Evolutionary conservation across 35 echinoderm and acorn worm genomes (phyloP), one percentile per base, ranked within the genome.

Genomic region (Ophiothrix spiculata): DNA sequence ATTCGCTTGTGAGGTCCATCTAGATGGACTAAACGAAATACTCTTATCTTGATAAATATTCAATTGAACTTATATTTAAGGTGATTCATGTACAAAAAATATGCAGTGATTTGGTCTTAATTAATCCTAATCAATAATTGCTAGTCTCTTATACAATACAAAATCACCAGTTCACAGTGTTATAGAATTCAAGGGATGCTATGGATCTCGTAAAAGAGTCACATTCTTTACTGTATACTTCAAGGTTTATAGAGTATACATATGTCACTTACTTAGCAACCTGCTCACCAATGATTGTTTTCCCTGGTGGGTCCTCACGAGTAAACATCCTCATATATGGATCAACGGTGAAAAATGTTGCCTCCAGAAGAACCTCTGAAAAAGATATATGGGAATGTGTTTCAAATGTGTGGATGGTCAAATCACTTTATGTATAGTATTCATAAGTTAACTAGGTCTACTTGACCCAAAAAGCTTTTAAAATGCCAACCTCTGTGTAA

Each of bases 281-380:
- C 23, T 75, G 29, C 33, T 89, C 79, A 16, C 87, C 87, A 1
- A 75, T 40, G 56, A 89, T 89, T 11, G 79, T 76, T 79, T 49
- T 40, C 35, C 87, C 87, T 42, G 16, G 39, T 40, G 46, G 14
- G n/a, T n/a, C n/a, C 16, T 35, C 21, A 31, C 35, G 45, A 41
- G 36, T 79, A 37, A 41, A 75, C 32, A 39, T 31, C 38, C 88
- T 90, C 88, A 90, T 90, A 41, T 90, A 90, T 29, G 88, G 88
- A 38, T 90, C 91, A 1, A 93, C 91, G 8, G 86, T 88, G 19
- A 93, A 60, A 38, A 79, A 80, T 33, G 89, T 76, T 10, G 91
- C 81, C 56, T 93, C 81, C 32, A 93, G 35, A 56, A 84, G 63
- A 34, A 93, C 81, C 33, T 83, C 91, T 93, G 85, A 56, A 76